A percentile compares a stretch with the other conserved stretches of the same genome.
These are phyloP conservation scores for western clawed frog (Xenopus tropicalis) DNA, from an alignment of 2,113 vertebrate genomes.

Conservation along the genomic window DNA sequence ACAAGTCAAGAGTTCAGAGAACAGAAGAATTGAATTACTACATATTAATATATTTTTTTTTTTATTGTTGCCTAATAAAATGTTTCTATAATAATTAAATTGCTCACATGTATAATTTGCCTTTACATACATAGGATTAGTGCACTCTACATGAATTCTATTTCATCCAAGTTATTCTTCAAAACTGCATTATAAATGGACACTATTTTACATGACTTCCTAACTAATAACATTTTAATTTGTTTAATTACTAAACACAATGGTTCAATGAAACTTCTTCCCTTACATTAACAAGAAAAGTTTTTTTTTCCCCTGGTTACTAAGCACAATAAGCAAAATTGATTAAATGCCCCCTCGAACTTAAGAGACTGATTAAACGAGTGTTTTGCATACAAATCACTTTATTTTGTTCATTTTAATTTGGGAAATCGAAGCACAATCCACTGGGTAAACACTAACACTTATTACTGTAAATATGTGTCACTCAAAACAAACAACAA, in stretches of 20 bases:
- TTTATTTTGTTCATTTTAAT: constrained; percentile 13
- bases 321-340: constrained; percentile 36
- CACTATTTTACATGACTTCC: constrained; percentile 15
- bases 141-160: neutral
- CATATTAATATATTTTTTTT: too few relatives aligned
- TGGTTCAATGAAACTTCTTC: constrained; percentile 16
- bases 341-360: constrained; percentile 30
- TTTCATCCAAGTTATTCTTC: constrained; percentile 14
- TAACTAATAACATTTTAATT: constrained; percentile 39
- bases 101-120: too few relatives aligned
- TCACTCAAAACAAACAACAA: constrained; percentile 1
- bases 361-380: constrained; percentile 34
- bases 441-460: constrained; percentile 16
- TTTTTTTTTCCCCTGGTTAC: constrained; percentile 25
- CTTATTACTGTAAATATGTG: constrained; percentile 16
- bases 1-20: too few relatives aligned
- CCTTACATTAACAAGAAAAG: constrained; percentile 30
- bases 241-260: constrained; percentile 30
- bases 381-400: constrained; percentile 42
- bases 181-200: constrained; percentile 13
- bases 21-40: too few relatives aligned
- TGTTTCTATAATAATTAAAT: too few relatives aligned
- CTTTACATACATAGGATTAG: too few relatives aligned
- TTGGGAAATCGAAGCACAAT: constrained; percentile 23
- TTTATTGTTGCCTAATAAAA: too few relatives aligned